Evolutionary conservation across 1,140 invertebrate genomes (phyloP).

Genomic region (Drosophila eugracilis): DNA sequence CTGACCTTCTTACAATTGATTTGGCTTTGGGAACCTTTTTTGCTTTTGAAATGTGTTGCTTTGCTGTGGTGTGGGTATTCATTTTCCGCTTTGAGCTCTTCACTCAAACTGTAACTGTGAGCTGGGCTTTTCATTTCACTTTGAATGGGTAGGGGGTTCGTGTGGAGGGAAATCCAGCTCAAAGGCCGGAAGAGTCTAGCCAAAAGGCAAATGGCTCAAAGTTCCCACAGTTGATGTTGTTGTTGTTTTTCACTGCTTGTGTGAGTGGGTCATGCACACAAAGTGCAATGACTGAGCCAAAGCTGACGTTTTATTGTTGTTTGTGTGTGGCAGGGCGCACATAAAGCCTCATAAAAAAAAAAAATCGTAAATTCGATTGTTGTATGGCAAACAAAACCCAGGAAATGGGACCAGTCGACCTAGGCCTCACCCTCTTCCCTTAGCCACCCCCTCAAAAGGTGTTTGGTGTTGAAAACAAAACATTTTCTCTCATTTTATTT

Average conservation of each 20-base stretch:
- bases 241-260: slow-evolving; percentile 7
- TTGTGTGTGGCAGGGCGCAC: slow-evolving; percentile 50
- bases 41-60: slow-evolving; percentile 43
- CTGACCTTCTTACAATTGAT: slow-evolving; percentile 79
- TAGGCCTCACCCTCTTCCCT: slow-evolving; percentile 22
- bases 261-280: slow-evolving; percentile 47
- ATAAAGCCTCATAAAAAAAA: slow-evolving; percentile 78
- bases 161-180: slow-evolving; percentile 37
- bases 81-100: slow-evolving; percentile 70
- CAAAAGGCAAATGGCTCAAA: slow-evolving; percentile 71
- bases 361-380: slow-evolving; percentile 82
- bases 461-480: slow-evolving; percentile 81
- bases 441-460: slow-evolving; percentile 67
- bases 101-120: slow-evolving; percentile 66
- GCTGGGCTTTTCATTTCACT: slow-evolving; percentile 53
- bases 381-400: slow-evolving; percentile 76
- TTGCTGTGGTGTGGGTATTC: slow-evolving; percentile 9
- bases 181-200: slow-evolving; percentile 75
- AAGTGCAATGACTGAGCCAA: slow-evolving; percentile 77
- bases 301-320: slow-evolving; percentile 78
- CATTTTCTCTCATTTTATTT: slow-evolving; percentile 62
- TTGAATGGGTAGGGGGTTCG: neutral
- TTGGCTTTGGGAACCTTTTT: slow-evolving; percentile 37
- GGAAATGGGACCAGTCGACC: slow-evolving; percentile 67
- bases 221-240: slow-evolving; percentile 6